Evolutionary conservation across 2,888 invertebrate species (phyloP).

Genomic region (Thecocarcelia acutangulata): DNA sequence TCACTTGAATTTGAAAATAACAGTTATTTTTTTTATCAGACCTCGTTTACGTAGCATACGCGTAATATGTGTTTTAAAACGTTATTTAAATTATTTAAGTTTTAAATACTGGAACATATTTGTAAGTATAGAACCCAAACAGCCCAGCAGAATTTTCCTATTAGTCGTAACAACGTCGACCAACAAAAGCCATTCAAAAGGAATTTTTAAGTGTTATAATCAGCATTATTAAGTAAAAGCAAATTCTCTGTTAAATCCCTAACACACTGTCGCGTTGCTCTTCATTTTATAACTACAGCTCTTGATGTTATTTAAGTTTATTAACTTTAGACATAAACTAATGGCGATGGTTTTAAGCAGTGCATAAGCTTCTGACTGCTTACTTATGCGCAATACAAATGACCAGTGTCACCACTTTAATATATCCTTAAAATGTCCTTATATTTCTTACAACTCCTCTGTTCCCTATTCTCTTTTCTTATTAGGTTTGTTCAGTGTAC

Average conservation of each 20-base stretch:
- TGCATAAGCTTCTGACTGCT: constrained; percentile 6
- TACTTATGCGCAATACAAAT: constrained; percentile 44
- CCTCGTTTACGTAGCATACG: no score
- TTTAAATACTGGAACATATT: no score
- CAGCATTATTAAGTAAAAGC: constrained; percentile 33
- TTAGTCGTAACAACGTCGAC: constrained; percentile 17
- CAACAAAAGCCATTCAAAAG: constrained; percentile 5
- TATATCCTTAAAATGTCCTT: constrained; percentile 56
- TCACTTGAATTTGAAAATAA: no score
- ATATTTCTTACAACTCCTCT: constrained; percentile 33
- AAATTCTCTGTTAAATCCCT: constrained; percentile 7
- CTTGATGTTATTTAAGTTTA: constrained; percentile 56
- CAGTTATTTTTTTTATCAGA: no score
- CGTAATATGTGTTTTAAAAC: no score
- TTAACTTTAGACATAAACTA: constrained; percentile 56
- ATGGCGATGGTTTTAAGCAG: constrained; percentile 64
- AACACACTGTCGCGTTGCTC: neutral
- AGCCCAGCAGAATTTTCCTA: neutral
- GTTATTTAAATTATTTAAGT: no score
- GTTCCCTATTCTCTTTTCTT: constrained; percentile 1
- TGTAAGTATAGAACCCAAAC: neutral
- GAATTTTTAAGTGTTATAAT: constrained; percentile 30
- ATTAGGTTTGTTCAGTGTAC: constrained; percentile 1
- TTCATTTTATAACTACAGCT: constrained; percentile 4
- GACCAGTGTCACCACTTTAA: constrained; percentile 66